A percentile compares a stretch with the other conserved stretches of the same genome.
These are phyloP conservation scores for Xanthorhoe designata DNA, from an alignment of 2,888 invertebrate species.

Conservation along the genomic window DNA sequence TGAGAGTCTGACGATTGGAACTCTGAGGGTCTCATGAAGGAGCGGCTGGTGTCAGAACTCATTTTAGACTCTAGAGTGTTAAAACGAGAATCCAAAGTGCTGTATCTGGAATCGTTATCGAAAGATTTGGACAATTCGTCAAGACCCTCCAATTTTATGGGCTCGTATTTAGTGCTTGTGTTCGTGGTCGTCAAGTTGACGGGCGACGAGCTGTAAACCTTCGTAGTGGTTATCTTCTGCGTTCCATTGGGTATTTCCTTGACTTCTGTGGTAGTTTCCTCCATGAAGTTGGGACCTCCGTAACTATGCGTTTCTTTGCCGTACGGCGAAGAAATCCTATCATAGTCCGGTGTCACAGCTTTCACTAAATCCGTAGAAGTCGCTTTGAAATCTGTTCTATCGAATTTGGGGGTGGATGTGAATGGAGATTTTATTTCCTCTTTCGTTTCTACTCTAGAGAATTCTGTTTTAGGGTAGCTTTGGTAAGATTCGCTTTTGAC, in stretches of 20 bases:
- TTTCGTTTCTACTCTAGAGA: conserved; percentile 64
- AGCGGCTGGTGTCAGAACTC: conserved; percentile 79
- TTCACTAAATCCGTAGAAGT: conserved; percentile 70
- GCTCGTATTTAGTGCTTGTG: conserved; percentile 80
- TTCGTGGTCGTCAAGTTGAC: conserved; percentile 81
- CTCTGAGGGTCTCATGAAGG: conserved; percentile 82
- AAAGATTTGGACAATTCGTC: conserved; percentile 82
- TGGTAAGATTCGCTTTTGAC: conserved; percentile 77
- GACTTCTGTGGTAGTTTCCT: conserved; percentile 82
- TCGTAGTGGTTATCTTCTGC: conserved; percentile 84
- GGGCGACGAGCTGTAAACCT: conserved; percentile 85
- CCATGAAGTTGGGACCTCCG: conserved; percentile 78
- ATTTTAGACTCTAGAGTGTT: conserved; percentile 78
- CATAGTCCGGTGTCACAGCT: conserved; percentile 73
- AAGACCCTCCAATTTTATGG: conserved; percentile 78
- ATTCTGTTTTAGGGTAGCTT: conserved; percentile 73
- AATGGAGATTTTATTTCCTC: conserved; percentile 75
- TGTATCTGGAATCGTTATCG: conserved; percentile 81
- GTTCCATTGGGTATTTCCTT: conserved; percentile 85
- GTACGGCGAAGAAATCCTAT: conserved; percentile 76
- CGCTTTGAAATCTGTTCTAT: conserved; percentile 57
- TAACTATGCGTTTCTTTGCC: conserved; percentile 72
- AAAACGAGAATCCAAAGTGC: conserved; percentile 78
- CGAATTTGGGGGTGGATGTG: conserved; percentile 74
- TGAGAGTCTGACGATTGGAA: conserved; percentile 75